These are phyloP conservation scores for Isichthys henryi DNA, from an alignment of 2,113 vertebrate species.

Conservation along the genomic window DNA sequence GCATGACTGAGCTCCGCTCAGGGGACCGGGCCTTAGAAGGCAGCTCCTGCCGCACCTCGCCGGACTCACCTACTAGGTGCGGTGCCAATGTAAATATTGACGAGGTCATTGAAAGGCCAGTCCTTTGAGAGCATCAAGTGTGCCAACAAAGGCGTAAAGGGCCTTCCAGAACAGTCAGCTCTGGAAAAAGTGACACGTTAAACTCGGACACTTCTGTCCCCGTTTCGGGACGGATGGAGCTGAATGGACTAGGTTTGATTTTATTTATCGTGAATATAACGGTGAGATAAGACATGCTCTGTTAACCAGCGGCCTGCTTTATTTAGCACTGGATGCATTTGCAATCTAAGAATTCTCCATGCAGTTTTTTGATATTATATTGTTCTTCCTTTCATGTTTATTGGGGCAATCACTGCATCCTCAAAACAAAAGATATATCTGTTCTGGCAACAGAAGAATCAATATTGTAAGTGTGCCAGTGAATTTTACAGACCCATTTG, in stretches of 20 bases:
- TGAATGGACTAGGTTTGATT: neutral
- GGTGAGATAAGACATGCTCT: neutral
- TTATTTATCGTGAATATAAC: neutral
- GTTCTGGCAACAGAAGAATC: neutral
- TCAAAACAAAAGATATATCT: slow-evolving; percentile 3
- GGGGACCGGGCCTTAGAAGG: slow-evolving; percentile 46
- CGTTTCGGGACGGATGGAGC: neutral
- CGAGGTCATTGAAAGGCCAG: slow-evolving; percentile 50
- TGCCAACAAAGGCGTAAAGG: slow-evolving; percentile 53
- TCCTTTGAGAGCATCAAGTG: slow-evolving; percentile 51
- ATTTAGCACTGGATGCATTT: neutral
- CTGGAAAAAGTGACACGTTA: neutral
- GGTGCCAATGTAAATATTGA: slow-evolving; percentile 63
- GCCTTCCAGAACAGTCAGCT: slow-evolving; percentile 44
- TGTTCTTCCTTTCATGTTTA: neutral
- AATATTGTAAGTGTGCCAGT: slow-evolving; percentile 24
- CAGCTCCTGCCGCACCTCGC: slow-evolving; percentile 26
- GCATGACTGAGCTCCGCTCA: slow-evolving; percentile 32
- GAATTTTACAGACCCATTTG: slow-evolving; percentile 31
- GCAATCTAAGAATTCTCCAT: neutral
- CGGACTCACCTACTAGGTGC: slow-evolving; percentile 43
- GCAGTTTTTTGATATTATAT: neutral
- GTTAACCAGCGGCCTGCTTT: neutral
- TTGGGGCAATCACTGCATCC: neutral
- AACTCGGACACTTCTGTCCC: neutral